These are phyloP conservation scores for Hippocampus zosterae DNA, from an alignment of 2,113 vertebrate species.

Conservation along the genomic window DNA sequence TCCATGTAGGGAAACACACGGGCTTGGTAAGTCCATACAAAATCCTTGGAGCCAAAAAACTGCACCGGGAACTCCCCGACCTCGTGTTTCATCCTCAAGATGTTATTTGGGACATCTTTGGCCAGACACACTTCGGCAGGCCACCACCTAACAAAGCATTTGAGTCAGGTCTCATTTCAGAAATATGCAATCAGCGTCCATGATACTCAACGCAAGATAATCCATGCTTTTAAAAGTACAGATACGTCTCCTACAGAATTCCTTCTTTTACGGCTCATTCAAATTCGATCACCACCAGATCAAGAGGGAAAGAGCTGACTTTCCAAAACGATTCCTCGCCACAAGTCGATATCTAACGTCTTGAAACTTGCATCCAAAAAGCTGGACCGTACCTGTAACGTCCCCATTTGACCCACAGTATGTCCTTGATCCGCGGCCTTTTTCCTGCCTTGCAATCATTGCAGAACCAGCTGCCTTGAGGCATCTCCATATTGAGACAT, in stretches of 20 bases:
- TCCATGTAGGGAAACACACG: slow-evolving; percentile 98
- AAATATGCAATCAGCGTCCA: neutral
- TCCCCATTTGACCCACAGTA: slow-evolving; percentile 98
- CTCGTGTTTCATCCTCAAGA: slow-evolving; percentile 91
- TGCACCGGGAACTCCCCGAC: slow-evolving; percentile 96
- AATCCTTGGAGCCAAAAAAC: slow-evolving; percentile 97
- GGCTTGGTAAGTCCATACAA: slow-evolving; percentile 97
- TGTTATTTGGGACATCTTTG: slow-evolving; percentile 88
- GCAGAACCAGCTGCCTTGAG: slow-evolving; percentile 97
- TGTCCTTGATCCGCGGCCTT: slow-evolving; percentile 93
- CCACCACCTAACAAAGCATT: slow-evolving; percentile 83
- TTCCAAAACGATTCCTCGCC: neutral
- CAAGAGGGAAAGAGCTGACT: neutral
- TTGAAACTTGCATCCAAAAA: neutral
- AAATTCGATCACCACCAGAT: neutral
- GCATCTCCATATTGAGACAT: slow-evolving; percentile 98
- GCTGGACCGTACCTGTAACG: slow-evolving; percentile 82
- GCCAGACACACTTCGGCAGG: slow-evolving; percentile 93
- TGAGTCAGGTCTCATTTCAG: neutral
- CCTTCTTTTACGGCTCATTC: too few species aligned
- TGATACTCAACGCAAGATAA: neutral
- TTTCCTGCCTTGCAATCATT: slow-evolving; percentile 97
- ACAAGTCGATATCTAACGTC: too few species aligned
- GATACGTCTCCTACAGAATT: too few species aligned
- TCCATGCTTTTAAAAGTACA: neutral